Evolutionary conservation across 2,888 invertebrate genomes (phyloP).

Genomic region (Periphyllus acericola): DNA sequence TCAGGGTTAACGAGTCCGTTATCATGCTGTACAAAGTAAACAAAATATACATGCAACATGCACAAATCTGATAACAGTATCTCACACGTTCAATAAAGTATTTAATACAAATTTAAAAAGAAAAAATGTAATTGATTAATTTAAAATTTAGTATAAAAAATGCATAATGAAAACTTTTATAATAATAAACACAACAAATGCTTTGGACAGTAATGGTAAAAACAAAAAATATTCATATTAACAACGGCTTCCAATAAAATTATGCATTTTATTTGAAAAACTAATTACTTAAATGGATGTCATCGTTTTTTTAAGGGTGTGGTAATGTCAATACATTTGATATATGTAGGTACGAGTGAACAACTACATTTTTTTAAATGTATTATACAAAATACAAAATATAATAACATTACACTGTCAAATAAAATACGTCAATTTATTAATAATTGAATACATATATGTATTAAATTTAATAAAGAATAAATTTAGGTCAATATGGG

Average conservation of each 20-base stretch:
- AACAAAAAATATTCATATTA: not conserved
- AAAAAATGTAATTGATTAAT: not conserved
- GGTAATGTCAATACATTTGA: not conserved
- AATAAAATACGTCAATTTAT: constrained; percentile 10
- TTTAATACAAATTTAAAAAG: not conserved
- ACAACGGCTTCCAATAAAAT: constrained; percentile 7
- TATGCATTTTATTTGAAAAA: constrained; percentile 2
- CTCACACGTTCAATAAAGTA: not conserved
- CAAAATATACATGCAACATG: not conserved
- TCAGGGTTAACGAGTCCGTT: not conserved
- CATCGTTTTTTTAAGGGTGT: constrained; percentile 5
- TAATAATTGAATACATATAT: not conserved
- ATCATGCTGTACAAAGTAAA: not conserved
- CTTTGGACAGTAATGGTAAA: not conserved
- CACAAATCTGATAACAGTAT: not conserved
- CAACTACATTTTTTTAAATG: constrained; percentile 12
- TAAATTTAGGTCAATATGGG: constrained; percentile 21
- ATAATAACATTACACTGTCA: not conserved
- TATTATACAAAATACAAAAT: not conserved
- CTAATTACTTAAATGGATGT: constrained; percentile 32
- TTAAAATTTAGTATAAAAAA: not conserved
- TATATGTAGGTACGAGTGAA: not conserved
- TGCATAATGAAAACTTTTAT: too few relatives aligned
- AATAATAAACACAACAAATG: not conserved
- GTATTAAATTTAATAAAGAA: not conserved